A percentile compares a stretch with the other conserved stretches of the same genome.
Evolutionary conservation across 2,888 invertebrate species (phyloP).

Genomic region (Parnassius glacialis): DNA sequence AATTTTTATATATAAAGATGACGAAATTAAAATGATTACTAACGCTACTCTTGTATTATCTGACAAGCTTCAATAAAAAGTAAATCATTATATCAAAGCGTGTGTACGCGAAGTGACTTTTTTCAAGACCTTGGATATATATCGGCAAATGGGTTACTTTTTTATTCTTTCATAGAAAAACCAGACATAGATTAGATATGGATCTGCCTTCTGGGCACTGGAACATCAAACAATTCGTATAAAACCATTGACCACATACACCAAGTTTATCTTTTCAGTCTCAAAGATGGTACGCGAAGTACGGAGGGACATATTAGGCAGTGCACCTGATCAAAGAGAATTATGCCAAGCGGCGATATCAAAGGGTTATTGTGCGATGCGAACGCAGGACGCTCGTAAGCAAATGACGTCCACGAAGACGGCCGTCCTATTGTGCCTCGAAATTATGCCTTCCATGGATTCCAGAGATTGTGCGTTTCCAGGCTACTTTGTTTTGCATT

Average conservation of each 20-base stretch:
- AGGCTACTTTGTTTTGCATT: background rate
- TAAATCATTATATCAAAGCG: too few relatives aligned
- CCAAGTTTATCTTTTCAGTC: conserved; percentile 5
- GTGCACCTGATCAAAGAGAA: conserved; percentile 31
- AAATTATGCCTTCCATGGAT: conserved; percentile 9
- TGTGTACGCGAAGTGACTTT: too few relatives aligned
- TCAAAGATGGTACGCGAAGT: background rate
- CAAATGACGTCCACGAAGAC: conserved; percentile 27
- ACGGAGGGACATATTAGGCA: conserved; percentile 29
- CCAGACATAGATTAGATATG: too few relatives aligned
- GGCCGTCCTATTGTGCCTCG: conserved; percentile 24
- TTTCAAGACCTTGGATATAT: too few relatives aligned
- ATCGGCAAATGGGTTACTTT: too few relatives aligned
- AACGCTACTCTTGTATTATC: too few relatives aligned
- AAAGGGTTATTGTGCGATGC: conserved; percentile 48
- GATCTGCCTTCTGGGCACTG: too few relatives aligned
- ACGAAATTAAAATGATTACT: too few relatives aligned
- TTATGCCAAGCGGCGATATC: conserved; percentile 43
- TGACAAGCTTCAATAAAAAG: too few relatives aligned
- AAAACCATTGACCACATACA: background rate
- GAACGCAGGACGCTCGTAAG: conserved; percentile 25
- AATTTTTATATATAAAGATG: too few relatives aligned
- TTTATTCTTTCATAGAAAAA: too few relatives aligned
- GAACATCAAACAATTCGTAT: background rate
- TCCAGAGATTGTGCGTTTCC: conserved; percentile 5